These are phyloP conservation scores for Salvelinus alpinus DNA, from an alignment of 2,113 vertebrate genomes.

Conservation along the genomic window DNA sequence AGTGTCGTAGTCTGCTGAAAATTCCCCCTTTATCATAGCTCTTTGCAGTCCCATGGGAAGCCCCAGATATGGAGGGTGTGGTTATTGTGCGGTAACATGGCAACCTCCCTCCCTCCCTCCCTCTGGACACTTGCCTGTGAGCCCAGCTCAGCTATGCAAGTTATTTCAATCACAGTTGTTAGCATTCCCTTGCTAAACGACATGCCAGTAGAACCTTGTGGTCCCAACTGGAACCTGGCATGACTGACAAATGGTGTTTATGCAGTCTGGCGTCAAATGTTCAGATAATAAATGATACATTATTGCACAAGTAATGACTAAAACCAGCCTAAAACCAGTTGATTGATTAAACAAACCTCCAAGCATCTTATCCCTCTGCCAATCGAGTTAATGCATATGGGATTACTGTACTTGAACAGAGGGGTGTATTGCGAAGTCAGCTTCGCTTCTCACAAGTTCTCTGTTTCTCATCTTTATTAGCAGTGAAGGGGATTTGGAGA, in stretches of 20 bases:
- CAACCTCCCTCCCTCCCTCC: too few relatives aligned
- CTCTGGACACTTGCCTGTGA: conserved; percentile 55
- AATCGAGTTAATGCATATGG: conserved; percentile 47
- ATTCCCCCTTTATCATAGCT: too few relatives aligned
- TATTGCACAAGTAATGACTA: too few relatives aligned
- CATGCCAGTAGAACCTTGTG: conserved; percentile 28
- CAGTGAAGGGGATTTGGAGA: conserved; percentile 38
- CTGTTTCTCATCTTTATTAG: conserved; percentile 52
- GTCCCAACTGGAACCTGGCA: not conserved
- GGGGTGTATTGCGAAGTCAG: conserved; percentile 49
- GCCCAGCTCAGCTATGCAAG: conserved; percentile 52
- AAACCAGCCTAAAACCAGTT: too few relatives aligned
- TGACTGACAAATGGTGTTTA: conserved; percentile 30
- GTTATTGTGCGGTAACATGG: too few relatives aligned
- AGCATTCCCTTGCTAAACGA: conserved; percentile 53
- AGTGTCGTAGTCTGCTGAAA: too few relatives aligned
- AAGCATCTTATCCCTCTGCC: conserved; percentile 31
- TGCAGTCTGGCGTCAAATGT: conserved; percentile 3
- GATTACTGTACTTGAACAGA: conserved; percentile 43
- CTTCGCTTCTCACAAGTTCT: conserved; percentile 37
- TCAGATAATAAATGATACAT: not conserved
- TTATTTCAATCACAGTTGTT: conserved; percentile 47
- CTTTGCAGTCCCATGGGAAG: too few relatives aligned
- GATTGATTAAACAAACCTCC: not conserved
- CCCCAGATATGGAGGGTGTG: too few relatives aligned